Conservation (phyloP, 37 sponge, comb jelly and placozoan species). For the Hexactinellida sp. region DNA sequence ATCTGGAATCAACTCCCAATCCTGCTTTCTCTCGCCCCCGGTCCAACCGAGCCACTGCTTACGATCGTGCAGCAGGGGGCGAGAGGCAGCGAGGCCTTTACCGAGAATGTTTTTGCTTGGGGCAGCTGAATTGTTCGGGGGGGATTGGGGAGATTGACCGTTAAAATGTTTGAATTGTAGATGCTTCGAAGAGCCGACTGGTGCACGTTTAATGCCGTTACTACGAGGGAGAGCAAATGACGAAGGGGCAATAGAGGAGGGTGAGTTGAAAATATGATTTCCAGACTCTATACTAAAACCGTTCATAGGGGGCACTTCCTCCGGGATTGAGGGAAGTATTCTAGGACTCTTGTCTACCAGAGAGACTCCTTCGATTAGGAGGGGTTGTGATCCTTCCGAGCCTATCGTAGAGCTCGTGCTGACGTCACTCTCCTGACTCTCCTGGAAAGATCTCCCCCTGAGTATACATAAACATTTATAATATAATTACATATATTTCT, state of each 20-base stretch:
- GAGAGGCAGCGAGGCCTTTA: not conserved
- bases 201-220: not conserved
- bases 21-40: slow-evolving; percentile 22
- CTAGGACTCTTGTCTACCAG: not conserved
- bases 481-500: too few species aligned
- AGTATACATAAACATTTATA: too few species aligned
- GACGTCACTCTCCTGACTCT: not conserved
- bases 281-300: not conserved
- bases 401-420: not conserved
- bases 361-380: not conserved
- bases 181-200: not conserved
- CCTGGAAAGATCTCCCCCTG: not conserved
- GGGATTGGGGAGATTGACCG: not conserved
- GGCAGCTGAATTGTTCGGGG: not conserved
- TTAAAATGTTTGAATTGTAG: not conserved
- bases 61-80: not conserved
- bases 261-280: not conserved
- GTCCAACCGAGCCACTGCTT: not conserved
- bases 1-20: slow-evolving; percentile 62
- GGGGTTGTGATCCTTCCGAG: not conserved
- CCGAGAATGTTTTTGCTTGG: not conserved
- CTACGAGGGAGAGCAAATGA: not conserved
- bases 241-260: not conserved
- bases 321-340: not conserved
- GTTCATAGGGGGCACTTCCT: not conserved